A percentile compares a stretch with the other conserved stretches of the same genome.
Conservation (phyloP, 2,797 vertebrate genomes). For the Phrynocephalus vlangalii region DNA sequence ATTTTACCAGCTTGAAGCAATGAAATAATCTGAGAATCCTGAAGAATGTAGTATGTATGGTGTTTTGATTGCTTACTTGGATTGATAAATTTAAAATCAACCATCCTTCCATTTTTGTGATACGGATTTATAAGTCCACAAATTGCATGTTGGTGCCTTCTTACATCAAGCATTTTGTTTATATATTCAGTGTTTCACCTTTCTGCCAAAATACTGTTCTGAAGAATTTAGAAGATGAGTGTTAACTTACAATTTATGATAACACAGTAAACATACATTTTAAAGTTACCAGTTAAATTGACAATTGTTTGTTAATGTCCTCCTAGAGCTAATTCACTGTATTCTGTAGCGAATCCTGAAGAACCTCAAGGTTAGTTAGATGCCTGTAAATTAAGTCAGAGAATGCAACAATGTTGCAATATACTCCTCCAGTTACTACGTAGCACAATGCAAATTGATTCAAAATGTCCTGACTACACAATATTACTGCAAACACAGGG, state of each 20-base stretch:
- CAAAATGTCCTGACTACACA: too few species aligned
- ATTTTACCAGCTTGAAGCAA: background rate
- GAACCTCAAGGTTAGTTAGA: background rate
- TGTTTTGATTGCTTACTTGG: background rate
- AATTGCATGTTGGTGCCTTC: background rate
- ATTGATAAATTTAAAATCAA: background rate
- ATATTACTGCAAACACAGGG: too few species aligned
- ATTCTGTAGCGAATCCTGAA: background rate
- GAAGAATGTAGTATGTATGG: background rate
- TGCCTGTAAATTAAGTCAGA: background rate
- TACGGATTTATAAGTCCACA: background rate
- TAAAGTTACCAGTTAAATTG: background rate
- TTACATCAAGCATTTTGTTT: background rate
- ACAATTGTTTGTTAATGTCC: background rate
- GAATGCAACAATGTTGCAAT: too few species aligned
- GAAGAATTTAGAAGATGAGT: background rate
- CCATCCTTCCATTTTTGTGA: background rate
- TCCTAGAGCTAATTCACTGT: background rate
- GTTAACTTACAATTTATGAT: background rate
- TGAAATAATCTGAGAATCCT: background rate
- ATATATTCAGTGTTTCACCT: background rate
- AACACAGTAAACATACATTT: background rate
- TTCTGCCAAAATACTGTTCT: background rate
- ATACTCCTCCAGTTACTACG: too few species aligned
- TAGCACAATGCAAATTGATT: too few species aligned